Evolutionary conservation across 2,797 vertebrate genomes (phyloP).

Genomic region (Betta splendens): DNA sequence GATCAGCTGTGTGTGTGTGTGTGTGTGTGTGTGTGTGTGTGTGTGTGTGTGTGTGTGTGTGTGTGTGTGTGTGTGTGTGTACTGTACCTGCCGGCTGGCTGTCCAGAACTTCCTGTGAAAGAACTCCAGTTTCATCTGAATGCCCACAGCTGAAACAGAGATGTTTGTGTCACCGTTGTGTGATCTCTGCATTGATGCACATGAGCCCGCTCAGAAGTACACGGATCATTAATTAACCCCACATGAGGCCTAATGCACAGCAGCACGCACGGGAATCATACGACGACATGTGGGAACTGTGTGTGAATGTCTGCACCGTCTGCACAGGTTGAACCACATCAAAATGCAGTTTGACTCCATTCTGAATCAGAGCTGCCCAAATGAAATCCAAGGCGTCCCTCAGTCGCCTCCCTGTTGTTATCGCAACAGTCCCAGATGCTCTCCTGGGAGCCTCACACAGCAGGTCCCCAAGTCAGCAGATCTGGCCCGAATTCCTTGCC

Average conservation of each 20-base stretch:
- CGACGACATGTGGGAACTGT: too few relatives aligned
- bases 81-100: constrained; percentile 94
- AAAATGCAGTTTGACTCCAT: constrained; percentile 40
- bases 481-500: constrained; percentile 53
- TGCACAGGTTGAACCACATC: constrained; percentile 38
- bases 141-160: constrained; percentile 91
- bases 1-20: too few relatives aligned
- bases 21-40: too few relatives aligned
- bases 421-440: constrained; percentile 39
- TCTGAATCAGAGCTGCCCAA: constrained; percentile 40
- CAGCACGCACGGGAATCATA: too few relatives aligned
- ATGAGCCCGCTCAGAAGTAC: constrained; percentile 12
- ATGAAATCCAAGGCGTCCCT: constrained; percentile 45
- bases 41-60: background rate
- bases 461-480: constrained; percentile 48
- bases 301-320: constrained; percentile 30
- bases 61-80: background rate
- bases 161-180: constrained; percentile 11
- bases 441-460: constrained; percentile 47
- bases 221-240: constrained; percentile 24
- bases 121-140: constrained; percentile 99
- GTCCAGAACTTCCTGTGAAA: constrained; percentile 99
- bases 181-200: constrained; percentile 2
- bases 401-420: constrained; percentile 46
- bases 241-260: background rate